Evolutionary conservation across 2,113 vertebrate genomes (phyloP).

Genomic region (Prietella phreatophila): DNA sequence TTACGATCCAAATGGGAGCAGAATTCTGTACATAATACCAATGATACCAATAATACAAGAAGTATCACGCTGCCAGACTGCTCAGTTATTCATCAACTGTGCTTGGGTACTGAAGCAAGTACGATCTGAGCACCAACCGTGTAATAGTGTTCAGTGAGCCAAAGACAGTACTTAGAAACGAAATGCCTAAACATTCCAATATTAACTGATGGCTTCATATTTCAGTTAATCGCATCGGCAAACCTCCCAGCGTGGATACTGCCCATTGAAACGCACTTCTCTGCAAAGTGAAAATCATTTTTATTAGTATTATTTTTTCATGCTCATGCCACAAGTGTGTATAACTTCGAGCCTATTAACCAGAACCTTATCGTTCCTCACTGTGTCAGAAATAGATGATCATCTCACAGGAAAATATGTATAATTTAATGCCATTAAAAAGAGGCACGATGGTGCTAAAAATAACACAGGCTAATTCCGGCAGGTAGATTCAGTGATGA

Average conservation of each 20-base stretch:
- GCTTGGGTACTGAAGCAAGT: neutral
- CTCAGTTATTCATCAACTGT: neutral
- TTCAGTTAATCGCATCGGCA: slow-evolving; percentile 20
- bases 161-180: neutral
- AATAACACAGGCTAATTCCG: slow-evolving; percentile 65
- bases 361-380: slow-evolving; percentile 41
- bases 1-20: neutral
- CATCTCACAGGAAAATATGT: slow-evolving; percentile 57
- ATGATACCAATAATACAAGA: slow-evolving; percentile 1
- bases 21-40: neutral
- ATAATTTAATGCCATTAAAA: slow-evolving; percentile 67
- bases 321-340: slow-evolving; percentile 17
- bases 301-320: slow-evolving; percentile 2
- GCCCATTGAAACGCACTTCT: slow-evolving; percentile 21
- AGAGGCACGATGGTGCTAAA: slow-evolving; percentile 65
- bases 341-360: slow-evolving; percentile 20
- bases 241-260: neutral
- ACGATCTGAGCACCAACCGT: neutral
- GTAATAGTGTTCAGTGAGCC: slow-evolving; percentile 27
- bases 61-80: neutral
- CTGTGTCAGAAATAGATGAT: slow-evolving; percentile 61
- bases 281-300: slow-evolving; percentile 24
- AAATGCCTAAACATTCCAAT: slow-evolving; percentile 18
- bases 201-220: neutral
- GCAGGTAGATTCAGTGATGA: slow-evolving; percentile 70